Evolutionary conservation across 2,113 vertebrate genomes (phyloP).

Genomic region (Lanius ludovicianus): DNA sequence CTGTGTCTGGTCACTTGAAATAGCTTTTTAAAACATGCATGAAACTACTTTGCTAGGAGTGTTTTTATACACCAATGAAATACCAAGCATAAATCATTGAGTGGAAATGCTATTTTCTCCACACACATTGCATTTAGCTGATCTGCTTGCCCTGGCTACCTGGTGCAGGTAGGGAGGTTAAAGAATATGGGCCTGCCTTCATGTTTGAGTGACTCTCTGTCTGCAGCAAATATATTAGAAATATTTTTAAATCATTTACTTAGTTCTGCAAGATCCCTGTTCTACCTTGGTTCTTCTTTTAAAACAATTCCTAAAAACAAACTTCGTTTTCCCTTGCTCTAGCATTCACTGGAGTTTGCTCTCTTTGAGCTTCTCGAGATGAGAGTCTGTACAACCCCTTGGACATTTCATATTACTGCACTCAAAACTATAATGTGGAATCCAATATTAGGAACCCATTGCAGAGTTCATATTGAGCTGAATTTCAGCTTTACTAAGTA

Average conservation of each 20-base stretch:
- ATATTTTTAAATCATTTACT: neutral
- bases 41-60: neutral
- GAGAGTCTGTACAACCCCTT: neutral
- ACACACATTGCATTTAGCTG: neutral
- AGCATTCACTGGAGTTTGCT: neutral
- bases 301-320: neutral
- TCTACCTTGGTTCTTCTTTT: neutral
- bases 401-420: neutral
- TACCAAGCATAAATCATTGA: neutral
- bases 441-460: neutral
- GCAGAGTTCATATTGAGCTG: neutral
- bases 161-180: neutral
- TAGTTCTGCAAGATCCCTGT: neutral
- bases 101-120: neutral
- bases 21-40: constrained; percentile 12
- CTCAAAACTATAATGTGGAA: neutral
- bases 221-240: neutral
- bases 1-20: neutral
- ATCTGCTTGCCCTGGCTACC: neutral
- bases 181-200: neutral
- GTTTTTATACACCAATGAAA: neutral
- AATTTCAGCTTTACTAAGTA: neutral
- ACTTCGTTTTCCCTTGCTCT: neutral
- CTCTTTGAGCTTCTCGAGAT: neutral
- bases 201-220: neutral